Conservation (phyloP, 2,888 invertebrate species). For the Lycocerus yunnanus region DNA sequence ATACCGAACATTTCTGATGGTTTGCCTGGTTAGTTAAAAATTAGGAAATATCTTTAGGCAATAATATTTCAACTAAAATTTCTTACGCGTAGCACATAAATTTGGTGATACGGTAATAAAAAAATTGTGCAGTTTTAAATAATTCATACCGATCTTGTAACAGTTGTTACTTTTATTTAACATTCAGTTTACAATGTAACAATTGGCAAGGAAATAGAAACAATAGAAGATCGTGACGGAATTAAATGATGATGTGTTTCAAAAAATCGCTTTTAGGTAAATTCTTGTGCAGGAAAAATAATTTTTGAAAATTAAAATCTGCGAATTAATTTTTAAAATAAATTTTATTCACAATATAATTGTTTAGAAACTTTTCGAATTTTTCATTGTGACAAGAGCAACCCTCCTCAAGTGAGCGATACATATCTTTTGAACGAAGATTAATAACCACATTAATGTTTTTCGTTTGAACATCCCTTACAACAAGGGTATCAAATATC, state of each 20-base stretch:
- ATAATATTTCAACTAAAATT: not conserved
- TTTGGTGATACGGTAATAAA: not conserved
- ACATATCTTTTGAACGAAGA: slow-evolving; percentile 22
- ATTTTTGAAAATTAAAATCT: not conserved
- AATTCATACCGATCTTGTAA: not conserved
- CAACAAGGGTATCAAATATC: slow-evolving; percentile 27
- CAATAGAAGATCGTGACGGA: not conserved
- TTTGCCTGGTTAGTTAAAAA: too few relatives aligned
- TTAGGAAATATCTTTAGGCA: too few relatives aligned
- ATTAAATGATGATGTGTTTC: not conserved
- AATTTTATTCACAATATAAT: not conserved
- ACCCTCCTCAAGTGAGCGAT: slow-evolving; percentile 2
- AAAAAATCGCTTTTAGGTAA: not conserved
- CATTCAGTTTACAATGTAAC: not conserved
- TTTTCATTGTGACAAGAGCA: not conserved
- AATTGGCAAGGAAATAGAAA: not conserved
- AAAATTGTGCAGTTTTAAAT: not conserved
- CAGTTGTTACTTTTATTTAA: not conserved
- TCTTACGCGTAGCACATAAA: not conserved
- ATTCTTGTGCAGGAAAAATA: too few relatives aligned
- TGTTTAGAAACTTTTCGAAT: not conserved
- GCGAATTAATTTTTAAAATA: not conserved
- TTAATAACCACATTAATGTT: slow-evolving; percentile 30
- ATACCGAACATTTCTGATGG: too few relatives aligned
- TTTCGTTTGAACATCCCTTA: slow-evolving; percentile 25